Base-by-base conservation (phyloP, 2,888 invertebrate genomes). In the Capitulum mitella region DNA sequence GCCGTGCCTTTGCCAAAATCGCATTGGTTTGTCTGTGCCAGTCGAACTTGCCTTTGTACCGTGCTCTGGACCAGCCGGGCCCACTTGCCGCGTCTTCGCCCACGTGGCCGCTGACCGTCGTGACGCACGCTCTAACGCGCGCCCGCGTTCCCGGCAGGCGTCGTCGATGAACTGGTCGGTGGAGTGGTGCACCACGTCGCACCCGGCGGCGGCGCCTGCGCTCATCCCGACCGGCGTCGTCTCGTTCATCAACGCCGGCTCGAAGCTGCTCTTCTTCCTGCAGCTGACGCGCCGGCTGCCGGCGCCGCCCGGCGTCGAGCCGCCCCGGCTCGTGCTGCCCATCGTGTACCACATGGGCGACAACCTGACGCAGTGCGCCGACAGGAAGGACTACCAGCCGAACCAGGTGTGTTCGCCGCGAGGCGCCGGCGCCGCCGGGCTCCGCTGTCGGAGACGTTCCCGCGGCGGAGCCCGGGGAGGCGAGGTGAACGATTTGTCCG, bases 151-250 rank as follows among this genome's bases (percentile, higher is more conserved):
- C 3, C 16, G 61, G 26, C 80, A 81, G 79, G 64, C 80, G 79
- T 29, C 79, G 79, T 46, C 81, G 78, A 87, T 92, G 82, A 93
- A 93, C 84, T 98, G 97, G 97, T 89, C 91, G 76, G 92, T 96
- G 79, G 94, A 95, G 86, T 93, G 95, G 91, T 94, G 96, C 86
- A 89, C 97, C 85, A 90, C 97, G 79, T 76, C 76, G 5, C 93
- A 96, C 83, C 96, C 97, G 80, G 96, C 96, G 0, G 92, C 94
- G 61, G 91, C 92, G 29, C 89, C 90, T 46, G 93, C 92, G 78
- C 93, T 96, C 83, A 92, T 95, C 82, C 95, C 96, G n/a, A 92
- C 92, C 78, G 96, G 97, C 16, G 93, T 92, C 87, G 91, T 94
- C 40, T 95, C 94, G 77, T 92, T 97, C 83, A 88, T 95, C 80